Percentiles rank a stretch among this genome's conserved stretches.
Evolutionary conservation across 2,113 vertebrate species (phyloP).

Genomic region (Paradoxurus hermaphroditus): DNA sequence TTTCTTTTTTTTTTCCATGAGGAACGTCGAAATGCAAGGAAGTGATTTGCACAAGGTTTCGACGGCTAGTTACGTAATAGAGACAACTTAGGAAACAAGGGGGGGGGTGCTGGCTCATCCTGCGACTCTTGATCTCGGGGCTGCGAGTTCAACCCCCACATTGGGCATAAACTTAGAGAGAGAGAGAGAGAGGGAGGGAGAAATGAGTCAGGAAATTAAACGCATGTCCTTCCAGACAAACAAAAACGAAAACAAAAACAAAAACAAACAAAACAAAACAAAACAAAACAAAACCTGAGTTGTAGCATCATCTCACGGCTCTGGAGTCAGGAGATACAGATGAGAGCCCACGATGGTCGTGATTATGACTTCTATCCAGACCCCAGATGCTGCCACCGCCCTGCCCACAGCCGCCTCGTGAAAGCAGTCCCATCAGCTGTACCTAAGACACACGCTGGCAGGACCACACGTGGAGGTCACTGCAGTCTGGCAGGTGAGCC

Average conservation of each 20-base stretch:
- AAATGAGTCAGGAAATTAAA: background rate
- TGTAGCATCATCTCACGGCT: background rate
- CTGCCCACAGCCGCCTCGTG: background rate
- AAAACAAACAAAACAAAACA: background rate
- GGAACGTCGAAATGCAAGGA: background rate
- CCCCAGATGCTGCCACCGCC: too few species aligned
- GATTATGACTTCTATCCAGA: background rate
- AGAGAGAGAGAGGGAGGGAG: background rate
- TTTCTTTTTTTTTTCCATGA: background rate
- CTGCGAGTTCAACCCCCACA: background rate
- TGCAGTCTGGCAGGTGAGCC: background rate
- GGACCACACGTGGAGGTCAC: background rate
- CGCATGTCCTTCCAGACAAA: background rate
- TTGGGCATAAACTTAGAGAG: background rate
- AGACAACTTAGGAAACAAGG: background rate
- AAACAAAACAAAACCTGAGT: background rate
- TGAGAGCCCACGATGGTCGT: background rate
- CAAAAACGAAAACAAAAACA: background rate
- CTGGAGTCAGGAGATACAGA: background rate
- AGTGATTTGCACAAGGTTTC: background rate
- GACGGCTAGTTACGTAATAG: background rate
- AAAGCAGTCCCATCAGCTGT: background rate
- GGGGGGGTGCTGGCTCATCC: background rate
- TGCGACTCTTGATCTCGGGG: background rate
- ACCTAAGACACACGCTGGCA: background rate